Evolutionary conservation across 1,140 invertebrate genomes (phyloP).

Genomic region (Lordiphosa mommai): DNA sequence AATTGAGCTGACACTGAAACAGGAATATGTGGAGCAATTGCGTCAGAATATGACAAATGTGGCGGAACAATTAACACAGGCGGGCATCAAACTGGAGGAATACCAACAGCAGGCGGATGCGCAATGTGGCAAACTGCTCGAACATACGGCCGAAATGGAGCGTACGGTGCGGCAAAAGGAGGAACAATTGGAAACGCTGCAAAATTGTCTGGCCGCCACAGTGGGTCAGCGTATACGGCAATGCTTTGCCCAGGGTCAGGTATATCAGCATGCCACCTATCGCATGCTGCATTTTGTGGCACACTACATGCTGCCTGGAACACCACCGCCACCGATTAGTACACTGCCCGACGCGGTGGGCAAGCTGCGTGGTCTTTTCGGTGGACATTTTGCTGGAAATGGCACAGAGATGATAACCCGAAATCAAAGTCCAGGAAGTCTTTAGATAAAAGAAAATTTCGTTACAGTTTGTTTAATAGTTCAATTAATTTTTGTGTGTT

Average conservation of each 20-base stretch:
- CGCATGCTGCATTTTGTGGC: conserved; percentile 61
- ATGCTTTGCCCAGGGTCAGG: conserved; percentile 38
- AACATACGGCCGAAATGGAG: conserved; percentile 19
- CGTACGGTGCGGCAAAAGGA: conserved; percentile 19
- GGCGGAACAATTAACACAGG: conserved; percentile 1
- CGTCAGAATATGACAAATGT: conserved; percentile 11
- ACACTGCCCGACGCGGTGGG: not conserved
- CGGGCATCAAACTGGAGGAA: conserved; percentile 2
- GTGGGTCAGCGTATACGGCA: conserved; percentile 59
- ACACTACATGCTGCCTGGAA: conserved; percentile 54
- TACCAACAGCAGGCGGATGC: conserved; percentile 22
- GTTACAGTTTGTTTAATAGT: no score
- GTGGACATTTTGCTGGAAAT: no score
- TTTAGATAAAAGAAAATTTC: no score
- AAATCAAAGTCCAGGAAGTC: no score
- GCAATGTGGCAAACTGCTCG: conserved; percentile 35
- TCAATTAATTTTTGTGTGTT: no score
- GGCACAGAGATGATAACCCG: no score
- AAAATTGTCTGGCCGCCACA: conserved; percentile 63
- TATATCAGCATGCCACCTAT: conserved; percentile 55
- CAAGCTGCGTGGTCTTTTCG: no score
- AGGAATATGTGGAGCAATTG: conserved; percentile 14
- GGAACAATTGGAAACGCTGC: conserved; percentile 35
- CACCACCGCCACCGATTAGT: conserved; percentile 26
- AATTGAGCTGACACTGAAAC: conserved; percentile 14